Conservation (phyloP, 2,888 invertebrate genomes). For the Temnothorax ravouxi region DNA sequence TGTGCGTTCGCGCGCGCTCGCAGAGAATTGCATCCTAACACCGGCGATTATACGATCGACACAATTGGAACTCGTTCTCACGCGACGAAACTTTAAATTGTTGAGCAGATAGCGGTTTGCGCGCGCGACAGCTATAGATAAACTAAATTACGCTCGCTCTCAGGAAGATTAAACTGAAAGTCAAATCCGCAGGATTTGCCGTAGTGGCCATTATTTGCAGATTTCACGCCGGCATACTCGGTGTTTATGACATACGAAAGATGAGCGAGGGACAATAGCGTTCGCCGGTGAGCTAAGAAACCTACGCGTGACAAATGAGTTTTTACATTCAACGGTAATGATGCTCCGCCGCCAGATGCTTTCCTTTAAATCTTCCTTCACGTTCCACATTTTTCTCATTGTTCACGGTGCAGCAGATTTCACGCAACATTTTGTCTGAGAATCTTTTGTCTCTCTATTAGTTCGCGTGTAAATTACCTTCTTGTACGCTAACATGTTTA, state of each 20-base stretch:
- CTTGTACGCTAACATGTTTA: neutral
- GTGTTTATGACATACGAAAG: constrained; percentile 18
- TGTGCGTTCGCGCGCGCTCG: neutral
- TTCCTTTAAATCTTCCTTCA: constrained; percentile 3
- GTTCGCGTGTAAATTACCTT: neutral
- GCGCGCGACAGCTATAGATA: constrained; percentile 44
- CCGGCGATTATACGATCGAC: constrained; percentile 18
- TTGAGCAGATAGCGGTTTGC: constrained; percentile 65
- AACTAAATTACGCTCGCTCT: constrained; percentile 62
- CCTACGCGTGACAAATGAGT: constrained; percentile 27
- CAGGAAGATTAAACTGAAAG: constrained; percentile 63
- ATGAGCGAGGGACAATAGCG: constrained; percentile 23
- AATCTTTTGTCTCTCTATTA: constrained; percentile 2
- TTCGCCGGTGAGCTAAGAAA: constrained; percentile 16
- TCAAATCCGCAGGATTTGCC: constrained; percentile 45
- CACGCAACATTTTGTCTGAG: neutral
- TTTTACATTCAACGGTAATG: constrained; percentile 25
- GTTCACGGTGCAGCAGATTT: neutral
- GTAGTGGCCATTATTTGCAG: constrained; percentile 63
- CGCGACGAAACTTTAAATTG: constrained; percentile 65
- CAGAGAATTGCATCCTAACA: neutral
- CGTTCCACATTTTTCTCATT: constrained; percentile 12
- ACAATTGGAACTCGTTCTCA: constrained; percentile 40
- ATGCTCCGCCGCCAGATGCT: neutral
- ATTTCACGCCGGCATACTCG: constrained; percentile 44